A percentile compares a stretch with the other conserved stretches of the same genome.
These are phyloP conservation scores for Beris morrisii DNA, from an alignment of 2,888 invertebrate species.

Conservation along the genomic window DNA sequence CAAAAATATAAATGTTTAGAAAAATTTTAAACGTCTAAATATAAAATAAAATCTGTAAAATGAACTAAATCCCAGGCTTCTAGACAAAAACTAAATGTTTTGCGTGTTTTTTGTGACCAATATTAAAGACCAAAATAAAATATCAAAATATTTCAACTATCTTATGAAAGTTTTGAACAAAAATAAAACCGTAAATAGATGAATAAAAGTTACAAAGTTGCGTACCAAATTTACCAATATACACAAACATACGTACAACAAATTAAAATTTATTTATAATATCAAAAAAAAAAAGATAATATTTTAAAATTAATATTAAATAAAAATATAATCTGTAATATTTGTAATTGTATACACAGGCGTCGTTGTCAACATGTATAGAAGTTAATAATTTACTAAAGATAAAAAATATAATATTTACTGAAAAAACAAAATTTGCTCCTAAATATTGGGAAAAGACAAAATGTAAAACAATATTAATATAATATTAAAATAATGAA, in stretches of 20 bases:
- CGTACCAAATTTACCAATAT: background rate
- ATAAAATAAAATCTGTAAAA: background rate
- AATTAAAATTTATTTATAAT: background rate
- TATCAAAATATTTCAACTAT: background rate
- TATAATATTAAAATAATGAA: slow-evolving; percentile 1
- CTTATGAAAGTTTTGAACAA: background rate
- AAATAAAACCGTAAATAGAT: slow-evolving; percentile 5
- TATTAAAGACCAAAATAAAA: too few species aligned
- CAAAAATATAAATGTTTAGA: slow-evolving; percentile 2
- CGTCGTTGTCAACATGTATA: background rate
- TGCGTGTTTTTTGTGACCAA: background rate
- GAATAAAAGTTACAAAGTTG: background rate
- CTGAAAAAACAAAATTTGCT: slow-evolving; percentile 30
- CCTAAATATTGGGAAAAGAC: slow-evolving; percentile 36
- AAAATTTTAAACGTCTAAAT: slow-evolving; percentile 8
- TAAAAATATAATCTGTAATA: background rate
- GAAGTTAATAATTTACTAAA: slow-evolving; percentile 5
- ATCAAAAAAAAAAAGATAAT: background rate
- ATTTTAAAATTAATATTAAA: slow-evolving; percentile 2
- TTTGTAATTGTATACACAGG: background rate
- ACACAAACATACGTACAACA: background rate
- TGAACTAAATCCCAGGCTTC: background rate
- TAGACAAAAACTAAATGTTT: slow-evolving; percentile 4
- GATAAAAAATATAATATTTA: slow-evolving; percentile 34
- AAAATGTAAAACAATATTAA: slow-evolving; percentile 34